Conservation (phyloP, 2,797 vertebrate genomes). For the Schizopygopsis malacanthus region DNA sequence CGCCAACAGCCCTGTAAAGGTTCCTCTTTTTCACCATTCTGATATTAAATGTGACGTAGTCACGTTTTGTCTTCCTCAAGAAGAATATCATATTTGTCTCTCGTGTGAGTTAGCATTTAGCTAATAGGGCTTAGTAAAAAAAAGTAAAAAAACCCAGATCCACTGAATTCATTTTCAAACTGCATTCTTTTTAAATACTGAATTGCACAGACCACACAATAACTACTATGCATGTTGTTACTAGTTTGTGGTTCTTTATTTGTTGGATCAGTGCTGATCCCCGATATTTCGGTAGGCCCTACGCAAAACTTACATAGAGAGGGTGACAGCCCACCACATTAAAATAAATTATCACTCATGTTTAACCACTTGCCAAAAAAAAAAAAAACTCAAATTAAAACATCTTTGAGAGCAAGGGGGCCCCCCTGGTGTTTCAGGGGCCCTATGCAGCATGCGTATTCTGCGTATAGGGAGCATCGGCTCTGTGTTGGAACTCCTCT, state of each 20-base stretch:
- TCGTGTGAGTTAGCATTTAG: not conserved
- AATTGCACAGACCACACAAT: not conserved
- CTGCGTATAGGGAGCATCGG: too few relatives aligned
- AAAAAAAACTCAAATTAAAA: too few relatives aligned
- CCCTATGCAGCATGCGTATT: too few relatives aligned
- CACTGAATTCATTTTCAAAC: not conserved
- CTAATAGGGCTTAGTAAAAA: not conserved
- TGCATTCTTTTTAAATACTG: not conserved
- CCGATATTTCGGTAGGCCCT: too few relatives aligned
- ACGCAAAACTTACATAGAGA: too few relatives aligned
- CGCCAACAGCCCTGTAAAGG: not conserved
- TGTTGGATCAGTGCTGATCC: not conserved
- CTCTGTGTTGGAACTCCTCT: not conserved
- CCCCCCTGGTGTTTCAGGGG: too few relatives aligned
- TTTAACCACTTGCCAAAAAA: too few relatives aligned
- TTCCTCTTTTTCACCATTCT: conserved; percentile 32
- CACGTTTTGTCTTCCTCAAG: conserved; percentile 9
- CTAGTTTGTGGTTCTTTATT: not conserved
- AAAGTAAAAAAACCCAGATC: not conserved
- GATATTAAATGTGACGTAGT: conserved; percentile 40
- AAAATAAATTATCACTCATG: too few relatives aligned
- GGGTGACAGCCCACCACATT: too few relatives aligned
- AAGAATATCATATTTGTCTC: conserved; percentile 16
- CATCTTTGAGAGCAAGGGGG: too few relatives aligned
- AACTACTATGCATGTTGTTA: not conserved